These are phyloP conservation scores for Pseudococcus viburni DNA, from an alignment of 2,888 invertebrate species.

Conservation along the genomic window DNA sequence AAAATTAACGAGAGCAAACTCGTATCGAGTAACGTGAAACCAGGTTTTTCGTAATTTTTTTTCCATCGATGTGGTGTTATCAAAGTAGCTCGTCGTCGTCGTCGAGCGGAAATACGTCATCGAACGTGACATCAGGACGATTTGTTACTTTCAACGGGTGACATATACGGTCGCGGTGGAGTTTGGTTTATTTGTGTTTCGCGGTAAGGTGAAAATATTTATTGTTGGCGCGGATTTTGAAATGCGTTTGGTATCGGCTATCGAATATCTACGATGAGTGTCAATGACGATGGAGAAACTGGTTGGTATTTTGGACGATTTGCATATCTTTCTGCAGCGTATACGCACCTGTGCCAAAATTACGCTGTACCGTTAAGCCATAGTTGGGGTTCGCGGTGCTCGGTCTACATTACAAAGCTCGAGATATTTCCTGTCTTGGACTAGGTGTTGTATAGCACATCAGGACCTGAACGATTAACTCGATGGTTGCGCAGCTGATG, in stretches of 20 bases:
- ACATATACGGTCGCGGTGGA: background rate
- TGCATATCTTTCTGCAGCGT: background rate
- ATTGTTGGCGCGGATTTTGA: background rate
- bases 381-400: background rate
- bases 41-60: conserved; percentile 47
- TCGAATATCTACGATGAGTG: background rate
- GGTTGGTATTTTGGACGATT: background rate
- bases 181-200: background rate
- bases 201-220: conserved; percentile 8
- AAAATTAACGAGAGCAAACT: background rate
- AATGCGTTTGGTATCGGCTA: background rate
- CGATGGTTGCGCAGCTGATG: conserved; percentile 15
- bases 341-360: conserved; percentile 5
- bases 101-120: conserved; percentile 47
- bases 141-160: conserved; percentile 20
- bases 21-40: background rate
- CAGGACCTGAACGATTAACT: background rate
- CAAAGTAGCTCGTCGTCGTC: conserved; percentile 32
- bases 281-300: background rate
- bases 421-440: conserved; percentile 7
- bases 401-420: background rate
- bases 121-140: conserved; percentile 36
- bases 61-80: conserved; percentile 8
- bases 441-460: background rate
- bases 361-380: background rate